Conservation (phyloP, 2,113 vertebrate species). For the Halichoeres trimaculatus region DNA sequence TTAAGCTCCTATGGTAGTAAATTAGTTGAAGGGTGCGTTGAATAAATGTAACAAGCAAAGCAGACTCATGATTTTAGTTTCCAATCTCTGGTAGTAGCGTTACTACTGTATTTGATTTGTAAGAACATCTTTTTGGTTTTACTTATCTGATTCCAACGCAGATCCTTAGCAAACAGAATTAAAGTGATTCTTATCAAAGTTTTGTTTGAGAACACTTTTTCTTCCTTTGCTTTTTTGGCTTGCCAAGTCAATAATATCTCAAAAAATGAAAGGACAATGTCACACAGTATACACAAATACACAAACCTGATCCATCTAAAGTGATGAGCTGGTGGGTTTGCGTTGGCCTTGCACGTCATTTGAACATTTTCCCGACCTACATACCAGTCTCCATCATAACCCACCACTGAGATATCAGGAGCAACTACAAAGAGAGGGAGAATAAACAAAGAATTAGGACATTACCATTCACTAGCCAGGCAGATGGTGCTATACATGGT, state of each 20-base stretch:
- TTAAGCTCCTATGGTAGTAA: too few relatives aligned
- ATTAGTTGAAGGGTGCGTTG: too few relatives aligned
- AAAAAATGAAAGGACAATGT: not conserved
- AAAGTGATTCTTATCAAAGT: not conserved
- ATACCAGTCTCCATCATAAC: slow-evolving; percentile 97
- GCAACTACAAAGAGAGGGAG: slow-evolving; percentile 84
- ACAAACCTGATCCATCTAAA: slow-evolving; percentile 85
- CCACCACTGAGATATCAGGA: slow-evolving; percentile 93
- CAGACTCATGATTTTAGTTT: too few relatives aligned
- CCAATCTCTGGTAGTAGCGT: not conserved
- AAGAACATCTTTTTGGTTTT: too few relatives aligned
- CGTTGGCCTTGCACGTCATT: slow-evolving; percentile 94
- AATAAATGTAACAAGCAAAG: too few relatives aligned
- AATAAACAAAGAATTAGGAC: not conserved
- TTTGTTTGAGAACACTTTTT: too few relatives aligned
- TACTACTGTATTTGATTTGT: too few relatives aligned
- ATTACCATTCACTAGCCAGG: not conserved
- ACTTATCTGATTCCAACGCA: too few relatives aligned
- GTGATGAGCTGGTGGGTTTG: slow-evolving; percentile 91
- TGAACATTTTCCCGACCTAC: slow-evolving; percentile 92
- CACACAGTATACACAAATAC: not conserved
- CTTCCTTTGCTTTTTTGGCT: too few relatives aligned
- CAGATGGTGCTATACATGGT: not conserved
- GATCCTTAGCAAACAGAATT: too few relatives aligned
- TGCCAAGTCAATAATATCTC: not conserved